A percentile compares a stretch with the other conserved stretches of the same genome.
These are phyloP conservation scores for Myathropa florea DNA, from an alignment of 2,888 invertebrate species.

Conservation along the genomic window DNA sequence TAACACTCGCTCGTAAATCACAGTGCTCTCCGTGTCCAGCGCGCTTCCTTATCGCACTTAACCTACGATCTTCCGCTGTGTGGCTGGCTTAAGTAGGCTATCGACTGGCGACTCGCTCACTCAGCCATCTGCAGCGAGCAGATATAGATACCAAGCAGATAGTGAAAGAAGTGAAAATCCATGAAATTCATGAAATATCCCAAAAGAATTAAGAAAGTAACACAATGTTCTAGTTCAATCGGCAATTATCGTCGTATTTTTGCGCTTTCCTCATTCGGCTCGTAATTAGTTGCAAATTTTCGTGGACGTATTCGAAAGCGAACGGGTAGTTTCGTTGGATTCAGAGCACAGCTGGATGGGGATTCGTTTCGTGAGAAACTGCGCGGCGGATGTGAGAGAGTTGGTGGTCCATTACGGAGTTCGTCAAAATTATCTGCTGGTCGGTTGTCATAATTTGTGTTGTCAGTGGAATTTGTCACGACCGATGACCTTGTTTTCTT, in stretches of 20 bases:
- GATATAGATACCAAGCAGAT: background rate
- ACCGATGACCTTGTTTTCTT: background rate
- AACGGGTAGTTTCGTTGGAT: background rate
- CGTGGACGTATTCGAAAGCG: slow-evolving; percentile 12
- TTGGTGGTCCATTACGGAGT: background rate
- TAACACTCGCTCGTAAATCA: background rate
- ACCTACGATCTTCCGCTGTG: slow-evolving; percentile 14
- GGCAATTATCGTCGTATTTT: background rate
- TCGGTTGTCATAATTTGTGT: background rate
- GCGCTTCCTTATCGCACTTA: background rate
- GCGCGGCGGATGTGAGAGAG: background rate
- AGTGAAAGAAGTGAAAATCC: background rate
- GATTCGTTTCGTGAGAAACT: background rate
- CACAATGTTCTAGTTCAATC: slow-evolving; percentile 35
- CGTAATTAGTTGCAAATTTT: slow-evolving; percentile 23
- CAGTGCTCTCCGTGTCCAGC: background rate
- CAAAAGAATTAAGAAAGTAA: slow-evolving; percentile 17
- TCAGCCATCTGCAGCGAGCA: no score
- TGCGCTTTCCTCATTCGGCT: slow-evolving; percentile 37
- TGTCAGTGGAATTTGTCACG: background rate
- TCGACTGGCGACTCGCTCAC: background rate
- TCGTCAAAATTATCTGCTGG: background rate
- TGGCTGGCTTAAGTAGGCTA: slow-evolving; percentile 3
- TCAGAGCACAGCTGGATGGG: background rate
- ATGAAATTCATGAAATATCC: slow-evolving; percentile 12